Percentiles rank a stretch among this genome's conserved stretches.
These are phyloP conservation scores for Gadopsis bispinosus DNA, from an alignment of 2,797 vertebrate genomes.

Conservation along the genomic window DNA sequence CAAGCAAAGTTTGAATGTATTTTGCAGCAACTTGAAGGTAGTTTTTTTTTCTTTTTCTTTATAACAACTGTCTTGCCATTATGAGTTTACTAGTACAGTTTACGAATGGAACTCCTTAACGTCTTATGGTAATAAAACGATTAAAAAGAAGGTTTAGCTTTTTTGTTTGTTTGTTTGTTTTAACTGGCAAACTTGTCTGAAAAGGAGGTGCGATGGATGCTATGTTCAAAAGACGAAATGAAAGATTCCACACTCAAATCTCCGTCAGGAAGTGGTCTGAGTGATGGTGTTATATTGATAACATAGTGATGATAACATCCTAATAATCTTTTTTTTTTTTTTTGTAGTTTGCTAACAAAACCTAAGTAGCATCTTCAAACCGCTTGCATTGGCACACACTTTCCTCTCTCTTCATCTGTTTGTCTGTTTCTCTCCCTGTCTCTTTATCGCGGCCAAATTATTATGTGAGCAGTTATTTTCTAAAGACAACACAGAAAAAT, in stretches of 20 bases:
- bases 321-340: constrained; percentile 10
- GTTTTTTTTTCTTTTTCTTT: neutral
- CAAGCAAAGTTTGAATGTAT: neutral
- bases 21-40: neutral
- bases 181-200: constrained; percentile 14
- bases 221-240: too few relatives aligned
- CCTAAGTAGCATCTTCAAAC: constrained; percentile 13
- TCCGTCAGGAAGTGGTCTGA: constrained; percentile 32
- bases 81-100: neutral
- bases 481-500: constrained; percentile 60
- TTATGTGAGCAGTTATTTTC: constrained; percentile 58
- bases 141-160: neutral
- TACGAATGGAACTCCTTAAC: too few relatives aligned
- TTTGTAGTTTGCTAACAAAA: constrained; percentile 5
- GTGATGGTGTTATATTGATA: constrained; percentile 38
- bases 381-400: constrained; percentile 15
- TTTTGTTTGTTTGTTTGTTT: neutral
- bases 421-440: constrained; percentile 14
- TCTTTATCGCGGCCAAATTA: constrained; percentile 53
- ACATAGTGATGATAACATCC: constrained; percentile 4
- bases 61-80: neutral
- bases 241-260: constrained; percentile 2
- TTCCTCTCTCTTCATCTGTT: constrained; percentile 29
- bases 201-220: constrained; percentile 28
- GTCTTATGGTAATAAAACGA: neutral